Conservation (phyloP, 2,888 invertebrate species). For the Gisinianus flammeolus region DNA sequence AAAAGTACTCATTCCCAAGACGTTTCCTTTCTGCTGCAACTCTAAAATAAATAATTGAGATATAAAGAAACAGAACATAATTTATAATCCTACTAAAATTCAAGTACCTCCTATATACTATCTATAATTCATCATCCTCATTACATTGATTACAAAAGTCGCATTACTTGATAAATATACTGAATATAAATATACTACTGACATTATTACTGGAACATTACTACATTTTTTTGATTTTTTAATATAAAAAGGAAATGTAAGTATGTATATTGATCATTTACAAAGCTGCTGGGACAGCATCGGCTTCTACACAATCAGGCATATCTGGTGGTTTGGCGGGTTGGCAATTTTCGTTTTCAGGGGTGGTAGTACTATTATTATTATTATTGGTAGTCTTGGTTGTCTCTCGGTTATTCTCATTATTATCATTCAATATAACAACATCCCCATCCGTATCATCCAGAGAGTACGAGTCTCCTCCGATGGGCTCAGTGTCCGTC, state of each 20-base stretch:
- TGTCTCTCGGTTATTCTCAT: constrained; percentile 8
- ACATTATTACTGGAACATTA: background rate
- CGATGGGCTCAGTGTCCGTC: constrained; percentile 11
- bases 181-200: background rate
- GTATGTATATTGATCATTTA: constrained; percentile 31
- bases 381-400: background rate
- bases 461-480: background rate
- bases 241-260: background rate
- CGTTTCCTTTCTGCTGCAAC: constrained; percentile 85
- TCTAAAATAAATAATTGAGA: constrained; percentile 64
- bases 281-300: constrained; percentile 41
- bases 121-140: background rate
- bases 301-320: constrained; percentile 46
- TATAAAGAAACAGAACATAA: background rate
- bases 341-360: background rate
- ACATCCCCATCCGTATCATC: constrained; percentile 9
- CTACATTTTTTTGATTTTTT: background rate
- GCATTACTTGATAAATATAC: too few species aligned
- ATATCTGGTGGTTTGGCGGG: background rate
- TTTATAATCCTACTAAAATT: background rate
- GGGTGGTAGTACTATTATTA: background rate
- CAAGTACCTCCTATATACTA: background rate
- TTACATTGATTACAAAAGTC: too few species aligned
- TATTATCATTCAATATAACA: background rate
- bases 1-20: constrained; percentile 86